Evolutionary conservation across 2,888 invertebrate genomes (phyloP), one percentile per base, ranked within the genome.

Genomic region (Aspidapion aeneum): DNA sequence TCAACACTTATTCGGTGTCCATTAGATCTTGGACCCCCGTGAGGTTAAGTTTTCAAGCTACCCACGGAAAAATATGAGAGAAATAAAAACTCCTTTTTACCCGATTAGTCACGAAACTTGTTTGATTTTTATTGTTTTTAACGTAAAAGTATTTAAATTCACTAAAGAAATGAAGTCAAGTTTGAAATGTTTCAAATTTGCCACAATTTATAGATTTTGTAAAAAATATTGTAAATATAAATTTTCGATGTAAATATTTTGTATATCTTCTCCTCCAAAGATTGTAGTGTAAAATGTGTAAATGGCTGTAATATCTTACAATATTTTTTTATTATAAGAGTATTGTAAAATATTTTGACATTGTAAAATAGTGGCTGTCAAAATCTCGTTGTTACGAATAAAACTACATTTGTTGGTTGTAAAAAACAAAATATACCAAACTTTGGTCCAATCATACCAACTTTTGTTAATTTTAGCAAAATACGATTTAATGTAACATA

Each of bases 291-390:
- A 63, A 71, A 69, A 69, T 69, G 75, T 74, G 74, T 71, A 74
- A 69, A 74, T 76, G 72, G 64, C 70, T 73, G 73, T 74, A 35
- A 35, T 66, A 62, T 67, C 50, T 62, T 50, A 57, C 54, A 48
- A 56, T 56, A 57, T 20, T 20, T 52, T 57, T 62, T 57, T 58
- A 58, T 51, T 51, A 50, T 35, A 57, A 18, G 49, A n/a, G n/a
- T n/a, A 7, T 35, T 35, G 35, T 35, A 35, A 35, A 35, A 12
- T 35, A 35, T 35, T 35, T 35, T 35, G 63, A 67, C 69, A 70
- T 70, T 66, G 72, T 73, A 74, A 73, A 74, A 73, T 72, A 71
- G 75, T 76, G 75, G 76, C 76, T 77, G 76, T 77, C 75, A 72
- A n/a, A n/a, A 68, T 73, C 71, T 72, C 66, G 70, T 75, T 75